Base-by-base conservation (phyloP, 2,888 invertebrate species). In the Melanotus villosus region DNA sequence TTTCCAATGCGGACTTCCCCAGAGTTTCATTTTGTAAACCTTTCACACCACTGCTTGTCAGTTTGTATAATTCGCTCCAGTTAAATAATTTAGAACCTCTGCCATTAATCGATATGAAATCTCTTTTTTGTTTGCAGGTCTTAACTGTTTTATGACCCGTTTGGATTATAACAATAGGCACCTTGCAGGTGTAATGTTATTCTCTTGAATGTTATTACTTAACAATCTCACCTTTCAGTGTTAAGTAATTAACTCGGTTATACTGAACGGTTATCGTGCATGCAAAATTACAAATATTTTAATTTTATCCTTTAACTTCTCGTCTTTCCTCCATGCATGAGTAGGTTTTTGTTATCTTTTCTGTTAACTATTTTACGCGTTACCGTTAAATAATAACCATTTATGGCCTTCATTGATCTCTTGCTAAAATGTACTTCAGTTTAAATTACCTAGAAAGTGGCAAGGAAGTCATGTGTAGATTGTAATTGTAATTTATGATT, bases 401-500 rank as follows among this genome's bases (percentile, higher is more conserved):
- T 57, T 57, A 57, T 16, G 41, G 12, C 38, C n/a, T 14, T 36
- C 41, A 38, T 23, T 57, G 57, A 57, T 36, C 23, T 19, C 38
- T 21, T 5, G 38, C 26, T 57, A 38, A 41, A 57, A 38, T 36
- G 38, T 19, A 23, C 19, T 9, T 16, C 9, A 12, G 38, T 21
- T 21, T 57, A 57, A 57, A 57, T 57, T 57, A 41, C 12, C 10
- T 23, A 56, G 19, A 56, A 57, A 57, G 38, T 57, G 38, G 19
- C n/a, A 23, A 36, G 57, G 57, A 57, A 57, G 57, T 36, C 23
- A 10, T 5, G 10, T 21, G 38, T 36, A 21, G 23, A 41, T 41
- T 16, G 23, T 57, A 57, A 57, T 57, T 57, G 23, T 38, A 19
- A 57, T 57, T 57, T 57, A 57, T 57, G 41, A 41, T 57, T 57